Evolutionary conservation across 2,113 vertebrate species (phyloP), one percentile per base, ranked within the genome.

Genomic region (Acinonyx jubatus): DNA sequence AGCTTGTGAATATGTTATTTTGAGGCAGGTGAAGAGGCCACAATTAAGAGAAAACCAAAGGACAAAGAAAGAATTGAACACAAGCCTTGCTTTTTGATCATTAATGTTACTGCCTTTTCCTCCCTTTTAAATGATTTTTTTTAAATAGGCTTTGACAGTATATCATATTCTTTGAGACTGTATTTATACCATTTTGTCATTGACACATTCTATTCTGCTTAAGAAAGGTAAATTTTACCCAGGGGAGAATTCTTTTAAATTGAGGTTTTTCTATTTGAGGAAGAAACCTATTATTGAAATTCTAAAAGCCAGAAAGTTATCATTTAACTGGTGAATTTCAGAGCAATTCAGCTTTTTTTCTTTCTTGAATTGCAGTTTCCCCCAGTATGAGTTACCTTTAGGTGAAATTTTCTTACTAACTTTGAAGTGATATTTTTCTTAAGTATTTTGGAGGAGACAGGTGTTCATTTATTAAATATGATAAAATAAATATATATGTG

Each of bases 121-220:
- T 83, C 27, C 4, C 36, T 88, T 86, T 84, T 93, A 52, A 97
- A 95, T 52, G 63, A 10, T 94, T 80, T 74, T 91, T 76, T 7
- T 61, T 45, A 71, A 74, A 80, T 29, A 76, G 31, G 73, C 84
- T 96, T 78, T 95, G 36, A 81, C 29, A 25, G 57, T 57, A 6
- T 4, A 91, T 57, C 85, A 33, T 92, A 15, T 88, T 97, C 97
- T 98, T 94, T 82, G 92, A 38, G 23, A 80, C 16, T 74, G 10
- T 33, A 95, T 98, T 97, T 98, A 83, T 97, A n/a, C 12, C 91
- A n/a, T 95, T 97, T 78, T 84, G 63, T 97, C 85, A 86, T 8
- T 98, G 97, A 97, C 78, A 96, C 23, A 95, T 97, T 84, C n/a
- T 97, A 71, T 97, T 98, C 52, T 94, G 45, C 33, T 97, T 98